phyloP scores from a whole-genome alignment of 2,113 vertebrate genomes.

The Thamnophis sirtalis region DNA sequence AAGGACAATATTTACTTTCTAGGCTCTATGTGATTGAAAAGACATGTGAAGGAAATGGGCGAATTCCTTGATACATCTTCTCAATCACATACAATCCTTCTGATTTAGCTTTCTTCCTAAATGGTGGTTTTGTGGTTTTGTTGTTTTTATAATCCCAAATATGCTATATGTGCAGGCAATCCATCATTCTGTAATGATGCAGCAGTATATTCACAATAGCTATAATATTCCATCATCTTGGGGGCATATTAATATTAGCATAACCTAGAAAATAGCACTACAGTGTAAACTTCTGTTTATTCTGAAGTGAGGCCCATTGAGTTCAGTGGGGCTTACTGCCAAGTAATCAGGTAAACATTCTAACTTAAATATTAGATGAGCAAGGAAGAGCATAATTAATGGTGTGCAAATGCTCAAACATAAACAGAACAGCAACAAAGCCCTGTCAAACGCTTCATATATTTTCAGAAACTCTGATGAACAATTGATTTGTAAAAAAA shows the following conservation, averaged over 20 bases:
- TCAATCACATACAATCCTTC: neutral
- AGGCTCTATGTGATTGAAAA: neutral
- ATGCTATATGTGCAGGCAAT: neutral
- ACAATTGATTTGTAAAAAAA: neutral
- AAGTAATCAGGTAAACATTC: neutral
- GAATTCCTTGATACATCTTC: neutral
- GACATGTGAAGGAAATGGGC: neutral
- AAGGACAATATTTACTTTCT: neutral
- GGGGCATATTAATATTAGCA: neutral
- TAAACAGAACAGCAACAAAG: conserved; percentile 5
- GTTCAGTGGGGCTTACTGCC: neutral
- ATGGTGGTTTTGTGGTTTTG: neutral
- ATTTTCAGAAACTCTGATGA: conserved; percentile 34
- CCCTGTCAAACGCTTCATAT: conserved; percentile 1
- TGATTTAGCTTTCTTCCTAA: neutral
- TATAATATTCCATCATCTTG: neutral
- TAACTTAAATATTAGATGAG: neutral
- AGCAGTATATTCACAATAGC: neutral
- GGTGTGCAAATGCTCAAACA: conserved; percentile 37
- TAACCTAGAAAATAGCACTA: conserved; percentile 6
- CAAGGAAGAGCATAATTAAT: neutral
- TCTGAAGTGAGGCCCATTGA: neutral
- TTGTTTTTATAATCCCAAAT: neutral
- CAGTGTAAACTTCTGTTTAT: neutral
- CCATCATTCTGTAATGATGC: neutral